Evolutionary conservation across 2,888 invertebrate genomes (phyloP), one percentile per base, ranked within the genome.

Genomic region (Eupithecia tripunctaria): DNA sequence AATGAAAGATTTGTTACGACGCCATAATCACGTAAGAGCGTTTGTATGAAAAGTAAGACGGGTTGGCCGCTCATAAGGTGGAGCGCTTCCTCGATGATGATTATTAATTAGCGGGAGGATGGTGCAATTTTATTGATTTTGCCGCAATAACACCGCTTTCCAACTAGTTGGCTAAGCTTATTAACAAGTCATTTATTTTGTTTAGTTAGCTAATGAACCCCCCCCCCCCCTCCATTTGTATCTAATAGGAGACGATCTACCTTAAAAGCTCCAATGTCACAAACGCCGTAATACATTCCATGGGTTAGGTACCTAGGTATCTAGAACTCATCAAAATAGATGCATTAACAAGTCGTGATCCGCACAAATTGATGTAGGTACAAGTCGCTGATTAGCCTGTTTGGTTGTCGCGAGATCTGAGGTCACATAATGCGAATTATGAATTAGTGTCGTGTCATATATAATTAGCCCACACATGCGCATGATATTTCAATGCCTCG

Each of bases 391-490:
- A 70, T 75, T 76, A 77, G 71, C 68, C 72, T 68, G 73, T 64
- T 74, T 70, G 70, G 74, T 76, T 79, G 77, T 80, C 78, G 74
- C 78, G 47, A 68, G 70, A 59, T 67, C 76, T 56, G 6, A 71
- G 73, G 78, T 76, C 73, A 73, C 72, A 66, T 69, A 60, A 76
- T 65, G 73, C 65, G 75, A 75, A 72, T 78, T 77, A 76, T 79
- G 75, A 76, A 76, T 77, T 70, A 76, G 70, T 73, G 75, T 73
- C 75, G 74, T 77, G 77, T 74, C 74, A 71, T 60, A 59, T 60
- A 74, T 81, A 80, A 79, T 80, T 81, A 78, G 72, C 47, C 21
- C 3, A 47, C 14, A 32, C 67, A 64, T 36, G 64, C 36, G 36
- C 38, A 25, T 15, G 7, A 41, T 29, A 60, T 38, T 36, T 64